Conservation (phyloP, 2,113 vertebrate genomes). For the Pan troglodytes region NHGRI_mPanTro3-v2.1_pri NC_072398.2:70681001-70681500, state of each 20-base stretch:
- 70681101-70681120: too few relatives aligned
- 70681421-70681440: neutral
- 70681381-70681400: neutral
- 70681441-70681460: neutral
- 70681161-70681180: too few relatives aligned
- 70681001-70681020: too few relatives aligned
- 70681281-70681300: slow-evolving; percentile 10
- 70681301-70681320: neutral
- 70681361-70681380: neutral
- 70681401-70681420: neutral
- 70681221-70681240: too few relatives aligned
- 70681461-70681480: neutral
- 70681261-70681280: neutral
- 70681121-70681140: too few relatives aligned
- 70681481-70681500: neutral
- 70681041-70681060: too few relatives aligned
- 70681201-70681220: too few relatives aligned
- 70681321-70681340: neutral
- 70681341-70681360: slow-evolving; percentile 38
- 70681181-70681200: too few relatives aligned
- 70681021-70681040: too few relatives aligned
- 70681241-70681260: neutral
- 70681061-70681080: too few relatives aligned
- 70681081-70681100: too few relatives aligned
- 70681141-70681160: too few relatives aligned